Conservation (phyloP, 1,140 invertebrate species). For the Anastatus disparis region DNA sequence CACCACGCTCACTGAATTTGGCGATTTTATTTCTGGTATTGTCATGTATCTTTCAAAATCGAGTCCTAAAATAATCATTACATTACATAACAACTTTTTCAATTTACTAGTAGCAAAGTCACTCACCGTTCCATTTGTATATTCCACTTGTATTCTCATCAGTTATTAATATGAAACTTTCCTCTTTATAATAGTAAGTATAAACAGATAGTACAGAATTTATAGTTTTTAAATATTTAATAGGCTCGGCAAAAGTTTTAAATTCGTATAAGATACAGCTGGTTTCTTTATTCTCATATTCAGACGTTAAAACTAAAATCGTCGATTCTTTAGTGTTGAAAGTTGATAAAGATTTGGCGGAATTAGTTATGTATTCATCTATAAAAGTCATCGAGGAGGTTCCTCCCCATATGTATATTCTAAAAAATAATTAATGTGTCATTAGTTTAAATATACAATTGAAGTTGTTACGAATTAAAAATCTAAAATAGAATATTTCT, state of each 20-base stretch:
- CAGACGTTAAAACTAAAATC: constrained; percentile 47
- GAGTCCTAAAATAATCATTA: constrained; percentile 34
- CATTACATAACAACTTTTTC: background rate
- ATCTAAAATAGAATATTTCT: too few relatives aligned
- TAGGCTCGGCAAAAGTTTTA: background rate
- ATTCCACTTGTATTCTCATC: constrained; percentile 51
- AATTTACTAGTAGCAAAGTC: background rate
- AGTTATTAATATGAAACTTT: constrained; percentile 43
- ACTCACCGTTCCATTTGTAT: background rate
- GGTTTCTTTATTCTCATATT: constrained; percentile 11
- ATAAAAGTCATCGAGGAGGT: constrained; percentile 55
- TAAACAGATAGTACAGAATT: constrained; percentile 33
- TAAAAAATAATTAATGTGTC: constrained; percentile 8
- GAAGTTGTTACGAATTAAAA: background rate
- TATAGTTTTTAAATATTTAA: background rate
- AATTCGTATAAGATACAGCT: background rate
- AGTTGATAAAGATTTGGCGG: constrained; percentile 40
- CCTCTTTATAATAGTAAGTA: constrained; percentile 41
- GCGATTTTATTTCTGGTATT: constrained; percentile 38
- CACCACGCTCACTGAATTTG: constrained; percentile 37
- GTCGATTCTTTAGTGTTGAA: constrained; percentile 44
- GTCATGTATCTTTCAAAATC: constrained; percentile 47
- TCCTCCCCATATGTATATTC: constrained; percentile 57
- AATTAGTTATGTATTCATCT: constrained; percentile 27
- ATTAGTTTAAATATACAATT: background rate